A percentile compares a stretch with the other conserved stretches of the same genome.
Conservation (phyloP, 2,113 vertebrate genomes). For the Chloropsis hardwickii region DNA sequence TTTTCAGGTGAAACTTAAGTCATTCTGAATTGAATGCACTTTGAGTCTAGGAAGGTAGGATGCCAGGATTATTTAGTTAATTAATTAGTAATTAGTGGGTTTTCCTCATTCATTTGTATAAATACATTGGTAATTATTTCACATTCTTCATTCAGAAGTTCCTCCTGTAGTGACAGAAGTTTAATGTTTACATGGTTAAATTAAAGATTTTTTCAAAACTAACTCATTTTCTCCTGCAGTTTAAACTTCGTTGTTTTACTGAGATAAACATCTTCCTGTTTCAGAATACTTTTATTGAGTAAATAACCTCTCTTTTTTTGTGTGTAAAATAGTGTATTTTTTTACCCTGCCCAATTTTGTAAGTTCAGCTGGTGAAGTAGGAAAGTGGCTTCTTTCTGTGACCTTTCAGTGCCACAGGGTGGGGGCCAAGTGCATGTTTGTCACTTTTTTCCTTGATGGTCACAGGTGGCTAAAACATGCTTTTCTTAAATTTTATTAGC, state of each 20-base stretch:
- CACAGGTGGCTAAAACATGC: not conserved
- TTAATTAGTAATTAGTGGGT: not conserved
- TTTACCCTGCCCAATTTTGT: not conserved
- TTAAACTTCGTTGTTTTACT: not conserved
- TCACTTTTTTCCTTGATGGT: not conserved
- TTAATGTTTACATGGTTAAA: not conserved
- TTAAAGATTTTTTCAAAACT: not conserved
- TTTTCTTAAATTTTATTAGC: not conserved
- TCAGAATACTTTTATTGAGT: not conserved
- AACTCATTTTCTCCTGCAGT: not conserved
- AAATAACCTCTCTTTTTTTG: not conserved
- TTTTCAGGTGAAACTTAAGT: not conserved
- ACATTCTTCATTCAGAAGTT: not conserved
- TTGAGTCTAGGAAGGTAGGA: not conserved
- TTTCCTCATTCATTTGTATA: not conserved
- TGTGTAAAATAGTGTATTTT: not conserved
- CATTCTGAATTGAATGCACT: not conserved
- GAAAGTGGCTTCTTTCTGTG: not conserved
- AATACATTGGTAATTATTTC: not conserved
- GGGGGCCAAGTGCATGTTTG: not conserved
- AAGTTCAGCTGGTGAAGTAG: not conserved
- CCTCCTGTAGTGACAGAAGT: not conserved
- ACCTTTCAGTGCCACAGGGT: conserved; percentile 19
- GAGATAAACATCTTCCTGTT: not conserved
- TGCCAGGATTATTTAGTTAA: not conserved